Percentiles rank a stretch among this genome's conserved stretches.
phyloP scores from a whole-genome alignment of 2,888 invertebrate species.

The Stenchaetothrips biformis region DNA sequence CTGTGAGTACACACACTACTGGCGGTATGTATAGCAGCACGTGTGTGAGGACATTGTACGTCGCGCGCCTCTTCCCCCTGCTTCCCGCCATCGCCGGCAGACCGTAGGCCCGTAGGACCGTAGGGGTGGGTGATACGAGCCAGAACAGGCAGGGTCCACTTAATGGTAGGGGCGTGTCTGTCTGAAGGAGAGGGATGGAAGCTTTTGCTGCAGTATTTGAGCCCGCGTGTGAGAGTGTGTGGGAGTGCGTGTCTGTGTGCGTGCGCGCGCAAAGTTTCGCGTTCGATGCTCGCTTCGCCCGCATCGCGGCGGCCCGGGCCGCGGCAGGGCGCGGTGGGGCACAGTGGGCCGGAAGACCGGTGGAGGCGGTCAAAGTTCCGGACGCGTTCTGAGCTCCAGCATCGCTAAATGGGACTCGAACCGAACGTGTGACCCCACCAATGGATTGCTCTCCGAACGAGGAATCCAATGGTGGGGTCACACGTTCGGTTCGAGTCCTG shows the following conservation, averaged over 20 bases:
- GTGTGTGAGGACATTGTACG: conserved; percentile 7
- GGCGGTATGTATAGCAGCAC: neutral
- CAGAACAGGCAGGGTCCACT: conserved; percentile 19
- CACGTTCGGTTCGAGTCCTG: no score
- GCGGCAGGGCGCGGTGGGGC: neutral
- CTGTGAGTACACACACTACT: no score
- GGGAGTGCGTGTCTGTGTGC: neutral
- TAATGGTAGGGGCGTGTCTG: conserved; percentile 17
- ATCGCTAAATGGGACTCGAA: no score
- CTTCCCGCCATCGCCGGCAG: no score
- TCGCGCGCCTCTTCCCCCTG: neutral
- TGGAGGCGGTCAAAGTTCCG: no score
- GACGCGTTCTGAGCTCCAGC: no score
- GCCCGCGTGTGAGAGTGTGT: neutral
- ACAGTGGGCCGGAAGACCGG: no score
- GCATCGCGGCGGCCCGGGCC: neutral
- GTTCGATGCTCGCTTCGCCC: neutral
- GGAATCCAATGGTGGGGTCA: no score
- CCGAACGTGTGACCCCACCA: no score
- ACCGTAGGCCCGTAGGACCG: no score
- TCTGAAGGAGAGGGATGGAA: neutral
- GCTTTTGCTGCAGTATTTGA: neutral
- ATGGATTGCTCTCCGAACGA: no score
- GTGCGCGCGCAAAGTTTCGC: neutral
- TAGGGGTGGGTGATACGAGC: neutral